Percentiles rank a stretch among this genome's conserved stretches.
Evolutionary conservation across 2,113 vertebrate species (phyloP).

Genomic region (Pangasianodon gigas): DNA sequence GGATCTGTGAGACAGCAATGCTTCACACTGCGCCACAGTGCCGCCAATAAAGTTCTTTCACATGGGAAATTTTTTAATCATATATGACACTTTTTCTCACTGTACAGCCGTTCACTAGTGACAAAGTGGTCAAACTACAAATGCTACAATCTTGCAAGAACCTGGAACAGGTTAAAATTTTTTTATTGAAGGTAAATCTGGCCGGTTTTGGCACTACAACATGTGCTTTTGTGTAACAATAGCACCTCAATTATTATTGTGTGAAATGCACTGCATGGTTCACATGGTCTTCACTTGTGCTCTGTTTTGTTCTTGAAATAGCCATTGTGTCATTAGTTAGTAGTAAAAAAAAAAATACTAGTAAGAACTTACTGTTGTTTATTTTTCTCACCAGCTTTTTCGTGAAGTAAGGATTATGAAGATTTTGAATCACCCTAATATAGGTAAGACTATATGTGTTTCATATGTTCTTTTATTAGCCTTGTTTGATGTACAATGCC

Average conservation of each 20-base stretch:
- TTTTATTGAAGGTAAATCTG: not conserved
- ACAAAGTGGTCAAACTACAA: not conserved
- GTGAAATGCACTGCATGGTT: not conserved
- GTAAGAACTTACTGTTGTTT: not conserved
- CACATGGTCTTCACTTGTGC: not conserved
- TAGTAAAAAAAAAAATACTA: not conserved
- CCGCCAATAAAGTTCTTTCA: not conserved
- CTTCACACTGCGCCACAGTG: not conserved
- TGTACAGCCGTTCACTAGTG: not conserved
- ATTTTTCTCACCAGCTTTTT: conserved; percentile 47
- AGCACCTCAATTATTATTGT: not conserved
- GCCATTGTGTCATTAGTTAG: not conserved
- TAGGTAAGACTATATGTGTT: conserved; percentile 41
- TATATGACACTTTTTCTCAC: not conserved
- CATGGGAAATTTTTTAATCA: not conserved
- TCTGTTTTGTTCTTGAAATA: not conserved
- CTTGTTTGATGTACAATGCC: not conserved
- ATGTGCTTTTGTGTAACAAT: not conserved
- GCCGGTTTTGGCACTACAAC: not conserved
- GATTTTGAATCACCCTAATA: conserved; percentile 56
- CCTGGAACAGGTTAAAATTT: not conserved
- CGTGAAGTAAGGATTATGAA: conserved; percentile 58
- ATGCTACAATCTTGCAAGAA: not conserved
- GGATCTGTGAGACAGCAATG: not conserved
- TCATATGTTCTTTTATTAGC: not conserved